Percentiles rank a stretch among this genome's conserved stretches.
These are phyloP conservation scores for Anthrax anthrax DNA, from an alignment of 2,888 invertebrate species.

Conservation along the genomic window DNA sequence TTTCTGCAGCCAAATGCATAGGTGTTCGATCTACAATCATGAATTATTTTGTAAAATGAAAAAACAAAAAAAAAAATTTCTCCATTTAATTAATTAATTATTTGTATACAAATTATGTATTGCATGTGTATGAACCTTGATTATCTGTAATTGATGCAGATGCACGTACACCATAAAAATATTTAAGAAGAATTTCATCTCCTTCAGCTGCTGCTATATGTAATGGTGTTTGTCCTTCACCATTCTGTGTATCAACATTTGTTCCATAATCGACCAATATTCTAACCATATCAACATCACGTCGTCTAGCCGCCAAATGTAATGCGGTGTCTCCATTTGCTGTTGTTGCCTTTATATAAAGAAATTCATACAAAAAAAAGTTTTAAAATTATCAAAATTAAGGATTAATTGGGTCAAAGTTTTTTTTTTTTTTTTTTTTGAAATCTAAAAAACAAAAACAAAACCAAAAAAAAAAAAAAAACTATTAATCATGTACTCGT, in stretches of 20 bases:
- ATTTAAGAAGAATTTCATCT: slow-evolving; percentile 86
- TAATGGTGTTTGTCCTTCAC: slow-evolving; percentile 85
- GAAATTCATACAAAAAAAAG: not conserved
- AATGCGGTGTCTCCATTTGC: slow-evolving; percentile 85
- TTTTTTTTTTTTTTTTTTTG: too few species aligned
- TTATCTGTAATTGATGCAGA: slow-evolving; percentile 90
- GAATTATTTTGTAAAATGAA: not conserved
- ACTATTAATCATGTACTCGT: too few species aligned
- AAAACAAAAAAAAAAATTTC: not conserved
- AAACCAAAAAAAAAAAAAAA: too few species aligned
- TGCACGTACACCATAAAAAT: slow-evolving; percentile 87
- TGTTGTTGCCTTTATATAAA: slow-evolving; percentile 46
- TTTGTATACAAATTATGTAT: slow-evolving; percentile 1
- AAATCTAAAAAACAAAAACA: too few species aligned
- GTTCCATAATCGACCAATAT: slow-evolving; percentile 88
- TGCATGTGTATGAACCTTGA: slow-evolving; percentile 44
- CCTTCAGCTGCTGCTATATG: slow-evolving; percentile 95
- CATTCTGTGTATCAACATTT: slow-evolving; percentile 81
- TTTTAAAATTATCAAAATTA: not conserved
- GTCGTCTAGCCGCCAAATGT: slow-evolving; percentile 83
- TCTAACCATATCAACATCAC: slow-evolving; percentile 85
- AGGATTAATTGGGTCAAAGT: not conserved
- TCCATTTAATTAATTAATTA: not conserved
- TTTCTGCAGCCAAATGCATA: slow-evolving; percentile 94
- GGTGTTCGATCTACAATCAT: slow-evolving; percentile 70